Conservation (phyloP, 2,113 vertebrate genomes). For the Colossoma macropomum region DNA sequence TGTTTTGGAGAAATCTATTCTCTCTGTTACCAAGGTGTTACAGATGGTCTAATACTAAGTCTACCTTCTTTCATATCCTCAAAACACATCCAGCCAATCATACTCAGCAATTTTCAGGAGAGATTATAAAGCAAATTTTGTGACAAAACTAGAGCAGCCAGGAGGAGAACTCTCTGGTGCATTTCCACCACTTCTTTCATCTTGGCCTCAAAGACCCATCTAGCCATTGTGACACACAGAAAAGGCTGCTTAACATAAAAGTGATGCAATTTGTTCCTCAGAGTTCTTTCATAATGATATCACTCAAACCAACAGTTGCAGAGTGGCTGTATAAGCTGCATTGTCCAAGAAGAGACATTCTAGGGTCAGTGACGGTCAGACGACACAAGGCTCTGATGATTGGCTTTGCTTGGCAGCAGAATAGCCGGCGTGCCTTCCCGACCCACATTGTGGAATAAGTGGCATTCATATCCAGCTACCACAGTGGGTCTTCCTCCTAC, state of each 20-base stretch:
- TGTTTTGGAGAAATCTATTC: not conserved
- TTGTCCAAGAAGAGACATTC: slow-evolving; percentile 67
- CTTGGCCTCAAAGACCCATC: not conserved
- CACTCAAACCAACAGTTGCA: slow-evolving; percentile 53
- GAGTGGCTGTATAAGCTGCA: slow-evolving; percentile 61
- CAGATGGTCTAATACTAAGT: not conserved
- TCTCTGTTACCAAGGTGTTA: not conserved
- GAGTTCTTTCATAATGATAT: slow-evolving; percentile 62
- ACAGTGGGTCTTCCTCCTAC: slow-evolving; percentile 80
- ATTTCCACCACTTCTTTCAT: not conserved
- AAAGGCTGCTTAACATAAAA: not conserved
- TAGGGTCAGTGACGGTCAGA: slow-evolving; percentile 61
- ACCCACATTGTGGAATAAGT: slow-evolving; percentile 85
- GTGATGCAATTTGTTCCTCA: slow-evolving; percentile 45
- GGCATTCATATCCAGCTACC: slow-evolving; percentile 82
- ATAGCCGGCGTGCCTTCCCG: slow-evolving; percentile 84
- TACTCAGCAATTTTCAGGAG: not conserved
- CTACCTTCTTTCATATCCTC: not conserved
- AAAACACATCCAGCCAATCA: not conserved
- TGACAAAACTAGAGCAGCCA: not conserved
- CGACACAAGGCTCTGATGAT: slow-evolving; percentile 64
- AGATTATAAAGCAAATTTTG: not conserved
- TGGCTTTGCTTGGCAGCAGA: slow-evolving; percentile 60
- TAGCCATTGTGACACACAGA: not conserved
- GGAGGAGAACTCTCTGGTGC: not conserved